Base-by-base conservation (phyloP, 1,140 invertebrate genomes). In the Littorina saxatilis region DNA sequence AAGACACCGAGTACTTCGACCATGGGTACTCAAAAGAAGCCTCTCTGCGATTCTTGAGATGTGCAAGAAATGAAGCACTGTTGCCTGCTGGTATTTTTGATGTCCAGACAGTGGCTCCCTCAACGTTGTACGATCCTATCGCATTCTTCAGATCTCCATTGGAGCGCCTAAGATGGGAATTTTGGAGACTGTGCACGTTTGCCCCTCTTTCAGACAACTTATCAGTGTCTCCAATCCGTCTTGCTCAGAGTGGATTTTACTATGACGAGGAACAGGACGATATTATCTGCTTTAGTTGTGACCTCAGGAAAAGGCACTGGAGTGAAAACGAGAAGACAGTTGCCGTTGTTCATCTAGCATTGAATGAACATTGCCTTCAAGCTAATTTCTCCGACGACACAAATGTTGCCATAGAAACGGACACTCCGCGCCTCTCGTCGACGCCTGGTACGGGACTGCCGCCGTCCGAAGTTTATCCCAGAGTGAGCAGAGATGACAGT, bases 281-380 rank as follows among this genome's bases (percentile, higher is more conserved):
- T 1, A 72, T 72, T 13, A 23, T 40, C 0, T 72, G 68, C 35
- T 72, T 72, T 39, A 72, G 68, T 2, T 72, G 68, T 72, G 68
- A 35, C 20, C 20, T 72, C 0, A 39, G 35, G 9, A 72, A 72
- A 40, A 72, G 68, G 32, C 35, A 72, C 27, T 72, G 68, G 68
- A 15, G 37, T 0, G 2, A 15, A 5, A 32, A 13, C 15, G 35
- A 72, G 1, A 66, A 9, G 32, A 13, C 61, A 0, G 43, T 47
- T 17, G 61, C 61, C 15, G n/a, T 66, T 13, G n/a, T 66, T 20
- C 61, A 66, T 35, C 61, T 66, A 23, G n/a, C 15, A 27, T n/a
- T 66, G 1, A 13, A 27, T 23, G n/a, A 11, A 2, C 1, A 66
- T 23, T 66, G 61, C 27, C 15, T n/a, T 3, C 61, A 66, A 3